A percentile compares a stretch with the other conserved stretches of the same genome.
phyloP scores from a whole-genome alignment of 2,797 vertebrate species.

The Platyrinchus mystaceus region DNA sequence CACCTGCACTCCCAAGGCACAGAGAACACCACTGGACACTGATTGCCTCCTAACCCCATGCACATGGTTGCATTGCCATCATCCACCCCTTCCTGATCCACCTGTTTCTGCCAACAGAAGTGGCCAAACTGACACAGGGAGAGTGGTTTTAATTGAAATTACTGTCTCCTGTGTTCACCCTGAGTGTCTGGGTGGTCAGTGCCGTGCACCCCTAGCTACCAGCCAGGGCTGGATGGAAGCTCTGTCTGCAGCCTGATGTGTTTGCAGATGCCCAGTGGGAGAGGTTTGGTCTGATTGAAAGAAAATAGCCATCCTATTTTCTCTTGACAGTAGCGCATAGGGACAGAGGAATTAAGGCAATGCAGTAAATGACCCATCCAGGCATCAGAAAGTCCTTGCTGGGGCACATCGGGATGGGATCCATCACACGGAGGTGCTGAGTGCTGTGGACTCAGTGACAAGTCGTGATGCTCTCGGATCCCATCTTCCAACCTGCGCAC shows the following conservation, averaged over 20 bases:
- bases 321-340: neutral
- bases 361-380: neutral
- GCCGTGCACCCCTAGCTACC: neutral
- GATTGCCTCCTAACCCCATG: fast-evolving
- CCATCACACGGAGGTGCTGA: fast-evolving
- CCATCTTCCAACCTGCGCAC: fast-evolving
- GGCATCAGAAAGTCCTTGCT: neutral
- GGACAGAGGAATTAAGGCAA: neutral
- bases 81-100: neutral
- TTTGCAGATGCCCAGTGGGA: neutral
- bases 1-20: neutral
- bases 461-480: neutral
- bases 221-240: neutral
- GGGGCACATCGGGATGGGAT: fast-evolving
- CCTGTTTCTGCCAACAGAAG: neutral
- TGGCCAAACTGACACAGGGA: neutral
- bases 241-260: neutral
- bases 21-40: fast-evolving
- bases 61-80: neutral
- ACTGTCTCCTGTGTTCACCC: neutral
- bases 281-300: neutral
- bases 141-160: neutral
- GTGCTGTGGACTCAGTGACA: neutral
- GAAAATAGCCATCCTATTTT: neutral
- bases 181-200: neutral